A percentile compares a stretch with the other conserved stretches of the same genome.
phyloP scores from a whole-genome alignment of 2,113 vertebrate genomes.

The Turnix velox region DNA sequence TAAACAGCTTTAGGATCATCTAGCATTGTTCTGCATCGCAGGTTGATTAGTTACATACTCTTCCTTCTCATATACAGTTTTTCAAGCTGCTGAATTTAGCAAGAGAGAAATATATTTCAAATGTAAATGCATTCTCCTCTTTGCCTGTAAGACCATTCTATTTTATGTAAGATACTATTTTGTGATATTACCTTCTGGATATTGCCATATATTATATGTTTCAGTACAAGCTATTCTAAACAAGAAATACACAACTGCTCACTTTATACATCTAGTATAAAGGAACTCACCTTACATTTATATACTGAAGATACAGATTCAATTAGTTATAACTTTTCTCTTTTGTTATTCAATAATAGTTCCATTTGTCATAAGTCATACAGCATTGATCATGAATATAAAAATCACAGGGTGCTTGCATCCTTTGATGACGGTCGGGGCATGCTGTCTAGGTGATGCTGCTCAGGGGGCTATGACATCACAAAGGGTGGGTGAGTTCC shows the following conservation, averaged over 20 bases:
- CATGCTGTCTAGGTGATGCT: too few species aligned
- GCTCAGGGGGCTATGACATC: too few species aligned
- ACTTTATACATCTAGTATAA: neutral
- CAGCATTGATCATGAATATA: neutral
- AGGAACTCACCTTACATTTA: neutral
- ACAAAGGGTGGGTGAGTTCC: too few species aligned
- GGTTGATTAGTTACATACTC: neutral
- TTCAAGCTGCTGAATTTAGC: neutral
- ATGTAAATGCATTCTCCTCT: neutral
- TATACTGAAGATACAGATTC: too few species aligned
- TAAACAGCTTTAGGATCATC: neutral
- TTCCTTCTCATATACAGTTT: neutral
- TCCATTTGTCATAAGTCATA: neutral
- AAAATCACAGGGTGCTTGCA: neutral
- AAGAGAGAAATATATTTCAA: neutral
- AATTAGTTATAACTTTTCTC: neutral
- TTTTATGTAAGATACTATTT: neutral
- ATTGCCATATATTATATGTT: neutral
- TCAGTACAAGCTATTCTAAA: neutral
- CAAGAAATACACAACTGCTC: neutral
- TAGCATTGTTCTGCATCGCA: neutral
- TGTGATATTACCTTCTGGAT: neutral
- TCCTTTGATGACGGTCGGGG: too few species aligned
- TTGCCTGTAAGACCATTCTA: neutral
- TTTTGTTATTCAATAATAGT: neutral